These are phyloP conservation scores for Boulengerochromis microlepis DNA, from an alignment of 2,113 vertebrate species.

Conservation along the genomic window DNA sequence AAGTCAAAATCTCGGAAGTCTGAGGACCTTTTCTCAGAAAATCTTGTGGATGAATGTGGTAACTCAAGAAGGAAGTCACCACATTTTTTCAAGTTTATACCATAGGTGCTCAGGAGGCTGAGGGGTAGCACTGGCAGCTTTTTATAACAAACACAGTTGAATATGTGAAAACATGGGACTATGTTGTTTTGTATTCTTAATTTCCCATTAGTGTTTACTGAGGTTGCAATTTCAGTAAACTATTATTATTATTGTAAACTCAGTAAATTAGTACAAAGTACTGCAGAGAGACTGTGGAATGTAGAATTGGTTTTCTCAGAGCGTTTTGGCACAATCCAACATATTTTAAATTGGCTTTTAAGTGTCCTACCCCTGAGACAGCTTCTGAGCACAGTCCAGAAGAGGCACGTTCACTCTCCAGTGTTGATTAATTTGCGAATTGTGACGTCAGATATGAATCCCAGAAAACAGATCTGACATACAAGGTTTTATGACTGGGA, in stretches of 20 bases:
- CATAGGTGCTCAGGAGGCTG: not conserved
- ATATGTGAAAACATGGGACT: not conserved
- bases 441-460: not conserved
- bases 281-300: not conserved
- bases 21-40: not conserved
- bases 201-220: not conserved
- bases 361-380: not conserved
- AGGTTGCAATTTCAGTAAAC: not conserved
- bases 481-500: not conserved
- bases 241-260: not conserved
- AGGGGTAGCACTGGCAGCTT: not conserved
- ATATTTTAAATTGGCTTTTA: conserved; percentile 6
- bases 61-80: not conserved
- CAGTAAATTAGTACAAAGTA: not conserved
- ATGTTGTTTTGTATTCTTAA: not conserved
- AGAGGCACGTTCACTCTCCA: not conserved
- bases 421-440: not conserved
- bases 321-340: not conserved
- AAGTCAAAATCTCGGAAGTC: not conserved
- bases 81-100: not conserved
- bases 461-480: not conserved
- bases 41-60: not conserved
- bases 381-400: not conserved
- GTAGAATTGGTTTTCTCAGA: not conserved
- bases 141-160: not conserved